Percentiles rank a stretch among this genome's conserved stretches.
These are phyloP conservation scores for Tetragonula clypearis DNA, from an alignment of 1,140 invertebrate genomes.

Conservation along the genomic window DNA sequence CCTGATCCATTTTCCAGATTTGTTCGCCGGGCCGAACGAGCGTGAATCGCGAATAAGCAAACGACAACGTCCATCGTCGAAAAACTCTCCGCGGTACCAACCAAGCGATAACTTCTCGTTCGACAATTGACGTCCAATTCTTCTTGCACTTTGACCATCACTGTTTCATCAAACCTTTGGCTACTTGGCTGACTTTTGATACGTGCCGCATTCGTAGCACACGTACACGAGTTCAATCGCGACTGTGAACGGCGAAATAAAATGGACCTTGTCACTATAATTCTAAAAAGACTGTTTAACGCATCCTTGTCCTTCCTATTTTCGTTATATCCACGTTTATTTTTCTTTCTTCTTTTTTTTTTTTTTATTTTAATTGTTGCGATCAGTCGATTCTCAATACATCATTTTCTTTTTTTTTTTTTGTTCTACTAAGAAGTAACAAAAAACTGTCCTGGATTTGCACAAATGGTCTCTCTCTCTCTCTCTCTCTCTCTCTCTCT, in stretches of 20 bases:
- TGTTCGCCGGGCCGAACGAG: background rate
- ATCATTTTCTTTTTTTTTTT: background rate
- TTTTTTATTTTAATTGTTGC: background rate
- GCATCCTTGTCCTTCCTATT: background rate
- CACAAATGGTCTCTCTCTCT: slow-evolving; percentile 24
- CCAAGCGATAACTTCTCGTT: background rate
- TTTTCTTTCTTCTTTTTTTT: background rate
- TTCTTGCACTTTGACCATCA: background rate
- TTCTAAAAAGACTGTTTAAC: slow-evolving; percentile 14
- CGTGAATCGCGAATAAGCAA: background rate
- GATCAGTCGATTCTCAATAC: background rate
- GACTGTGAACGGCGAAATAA: too few species aligned
- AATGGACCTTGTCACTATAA: too few species aligned
- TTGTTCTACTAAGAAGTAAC: slow-evolving; percentile 41
- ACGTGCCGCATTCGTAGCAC: too few species aligned
- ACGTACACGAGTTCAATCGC: too few species aligned
- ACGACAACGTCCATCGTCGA: background rate
- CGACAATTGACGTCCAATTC: background rate
- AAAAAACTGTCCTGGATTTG: slow-evolving; percentile 30
- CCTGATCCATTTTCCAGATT: slow-evolving; percentile 40
- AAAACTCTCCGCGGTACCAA: background rate
- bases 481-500: slow-evolving; percentile 25
- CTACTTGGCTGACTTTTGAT: too few species aligned
- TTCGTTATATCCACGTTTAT: background rate
- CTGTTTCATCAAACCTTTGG: too few species aligned